Conservation (phyloP, 64 coral and sea anemone species). For the Acropora yongei region DNA sequence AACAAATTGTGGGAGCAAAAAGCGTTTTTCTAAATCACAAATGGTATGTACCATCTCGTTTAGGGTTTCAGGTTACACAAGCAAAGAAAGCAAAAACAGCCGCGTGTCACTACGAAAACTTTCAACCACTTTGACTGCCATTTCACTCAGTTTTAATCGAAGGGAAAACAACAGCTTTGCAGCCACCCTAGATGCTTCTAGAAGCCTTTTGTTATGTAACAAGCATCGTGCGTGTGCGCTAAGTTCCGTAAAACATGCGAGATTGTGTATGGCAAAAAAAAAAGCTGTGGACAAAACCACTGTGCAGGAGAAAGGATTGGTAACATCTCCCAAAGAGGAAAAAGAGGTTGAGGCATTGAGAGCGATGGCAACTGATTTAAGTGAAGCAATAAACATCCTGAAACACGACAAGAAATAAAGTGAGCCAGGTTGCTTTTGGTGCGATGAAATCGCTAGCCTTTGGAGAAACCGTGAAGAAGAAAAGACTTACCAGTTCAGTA, state of each 20-base stretch:
- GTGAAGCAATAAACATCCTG: slow-evolving; percentile 9
- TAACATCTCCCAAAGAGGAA: slow-evolving; percentile 70
- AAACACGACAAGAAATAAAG: slow-evolving; percentile 42
- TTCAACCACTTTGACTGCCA: not conserved
- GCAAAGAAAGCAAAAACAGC: not conserved
- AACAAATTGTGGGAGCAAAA: not conserved
- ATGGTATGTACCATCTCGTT: not conserved
- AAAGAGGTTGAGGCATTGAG: slow-evolving; percentile 38
- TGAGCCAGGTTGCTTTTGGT: slow-evolving; percentile 12
- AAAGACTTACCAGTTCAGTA: slow-evolving; percentile 33
- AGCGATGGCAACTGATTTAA: slow-evolving; percentile 29
- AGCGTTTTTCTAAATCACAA: not conserved
- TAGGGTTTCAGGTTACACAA: not conserved
- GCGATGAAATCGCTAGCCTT: slow-evolving; percentile 53
- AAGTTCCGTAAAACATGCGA: not conserved
- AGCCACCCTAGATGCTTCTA: slow-evolving; percentile 49
- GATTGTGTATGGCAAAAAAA: not conserved
- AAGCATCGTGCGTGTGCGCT: not conserved
- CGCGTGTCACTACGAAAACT: not conserved
- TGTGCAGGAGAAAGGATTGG: slow-evolving; percentile 35
- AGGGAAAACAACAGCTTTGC: not conserved
- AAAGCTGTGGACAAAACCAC: too few species aligned
- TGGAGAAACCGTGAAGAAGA: slow-evolving; percentile 46
- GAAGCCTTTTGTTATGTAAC: slow-evolving; percentile 50
- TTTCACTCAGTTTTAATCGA: not conserved